phyloP scores from a whole-genome alignment of 2,888 invertebrate species.

The Mesochorus sp. region DNA sequence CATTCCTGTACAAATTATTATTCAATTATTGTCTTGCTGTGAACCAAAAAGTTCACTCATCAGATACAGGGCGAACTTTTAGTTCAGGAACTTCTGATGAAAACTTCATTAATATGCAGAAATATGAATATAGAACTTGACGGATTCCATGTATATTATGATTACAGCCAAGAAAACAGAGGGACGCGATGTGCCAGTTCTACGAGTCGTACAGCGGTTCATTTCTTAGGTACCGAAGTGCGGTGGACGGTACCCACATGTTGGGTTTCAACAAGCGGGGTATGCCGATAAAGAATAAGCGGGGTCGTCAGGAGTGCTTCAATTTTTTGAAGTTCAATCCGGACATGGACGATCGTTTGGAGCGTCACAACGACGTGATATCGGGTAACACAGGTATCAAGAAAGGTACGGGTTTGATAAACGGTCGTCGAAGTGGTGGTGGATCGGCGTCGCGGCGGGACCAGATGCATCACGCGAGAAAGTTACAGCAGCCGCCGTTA shows the following conservation, averaged over 20 bases:
- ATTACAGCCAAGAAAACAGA: conserved; percentile 85
- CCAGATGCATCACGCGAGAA: conserved; percentile 45
- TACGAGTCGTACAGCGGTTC: conserved; percentile 86
- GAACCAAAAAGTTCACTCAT: too few relatives aligned
- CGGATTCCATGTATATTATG: conserved; percentile 74
- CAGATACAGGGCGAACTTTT: too few relatives aligned
- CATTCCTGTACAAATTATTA: too few relatives aligned
- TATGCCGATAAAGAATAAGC: conserved; percentile 82
- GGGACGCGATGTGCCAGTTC: conserved; percentile 86
- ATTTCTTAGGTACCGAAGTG: conserved; percentile 86
- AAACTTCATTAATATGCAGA: too few relatives aligned
- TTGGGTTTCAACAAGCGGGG: conserved; percentile 87
- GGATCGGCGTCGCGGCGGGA: conserved; percentile 71
- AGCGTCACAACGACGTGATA: conserved; percentile 85
- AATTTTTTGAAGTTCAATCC: conserved; percentile 86
- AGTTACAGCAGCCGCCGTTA: conserved; percentile 42
- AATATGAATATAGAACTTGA: background rate
- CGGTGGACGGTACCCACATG: conserved; percentile 85
- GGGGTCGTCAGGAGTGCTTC: conserved; percentile 84
- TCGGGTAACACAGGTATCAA: conserved; percentile 82
- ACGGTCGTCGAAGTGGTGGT: conserved; percentile 80
- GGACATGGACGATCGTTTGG: conserved; percentile 85
- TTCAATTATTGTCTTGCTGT: too few relatives aligned
- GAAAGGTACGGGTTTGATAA: conserved; percentile 62
- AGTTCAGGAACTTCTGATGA: too few relatives aligned